phyloP scores from a whole-genome alignment of 2,797 vertebrate species.

The Propithecus perrieri region DNA sequence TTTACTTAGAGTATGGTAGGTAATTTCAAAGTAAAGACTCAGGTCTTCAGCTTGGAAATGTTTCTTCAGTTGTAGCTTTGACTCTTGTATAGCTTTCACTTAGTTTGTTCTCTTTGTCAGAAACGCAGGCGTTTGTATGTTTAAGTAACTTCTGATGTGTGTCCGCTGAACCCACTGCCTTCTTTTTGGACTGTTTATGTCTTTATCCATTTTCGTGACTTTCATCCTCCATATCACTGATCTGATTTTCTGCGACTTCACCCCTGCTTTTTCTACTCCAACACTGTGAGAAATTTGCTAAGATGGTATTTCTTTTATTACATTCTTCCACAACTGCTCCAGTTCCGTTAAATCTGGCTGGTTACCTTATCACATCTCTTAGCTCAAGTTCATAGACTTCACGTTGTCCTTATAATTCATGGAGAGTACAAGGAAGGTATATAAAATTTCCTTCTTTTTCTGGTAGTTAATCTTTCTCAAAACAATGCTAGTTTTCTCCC shows the following conservation, averaged over 20 bases:
- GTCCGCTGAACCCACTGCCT: accelerated
- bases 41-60: neutral
- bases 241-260: accelerated
- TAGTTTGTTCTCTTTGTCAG: accelerated
- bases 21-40: neutral
- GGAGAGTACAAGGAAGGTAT: neutral
- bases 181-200: too few relatives aligned
- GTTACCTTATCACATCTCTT: neutral
- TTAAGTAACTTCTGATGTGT: accelerated
- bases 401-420: accelerated
- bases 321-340: too few relatives aligned
- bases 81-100: neutral
- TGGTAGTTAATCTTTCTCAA: neutral
- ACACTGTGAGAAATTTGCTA: accelerated
- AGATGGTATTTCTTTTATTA: neutral
- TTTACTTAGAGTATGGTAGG: neutral
- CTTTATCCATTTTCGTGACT: neutral
- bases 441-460: neutral
- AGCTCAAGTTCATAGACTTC: neutral
- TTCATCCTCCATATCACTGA: neutral
- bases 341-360: neutral
- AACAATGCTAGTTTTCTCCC: neutral
- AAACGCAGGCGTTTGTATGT: neutral
- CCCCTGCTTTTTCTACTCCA: neutral
- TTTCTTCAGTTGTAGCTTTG: neutral